These are phyloP conservation scores for Enteromius fasciolatus DNA, from an alignment of 2,797 vertebrate genomes.

Conservation along the genomic window DNA sequence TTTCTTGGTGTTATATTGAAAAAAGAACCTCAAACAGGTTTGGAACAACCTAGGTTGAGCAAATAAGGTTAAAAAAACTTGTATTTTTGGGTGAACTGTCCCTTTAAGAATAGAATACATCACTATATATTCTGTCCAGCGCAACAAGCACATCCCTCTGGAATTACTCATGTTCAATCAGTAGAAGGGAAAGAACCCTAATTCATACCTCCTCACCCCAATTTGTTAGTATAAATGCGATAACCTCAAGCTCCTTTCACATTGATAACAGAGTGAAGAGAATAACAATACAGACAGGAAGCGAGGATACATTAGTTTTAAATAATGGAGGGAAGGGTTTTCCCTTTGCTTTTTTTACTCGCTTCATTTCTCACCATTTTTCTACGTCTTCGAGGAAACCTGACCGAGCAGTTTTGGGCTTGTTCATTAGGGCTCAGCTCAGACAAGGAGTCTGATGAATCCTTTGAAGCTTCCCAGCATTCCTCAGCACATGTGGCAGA, in stretches of 20 bases:
- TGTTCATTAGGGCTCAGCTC: slow-evolving; percentile 29
- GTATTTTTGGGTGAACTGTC: background rate
- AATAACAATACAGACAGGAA: slow-evolving; percentile 6
- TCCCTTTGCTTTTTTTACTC: background rate
- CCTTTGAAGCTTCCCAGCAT: slow-evolving; percentile 41
- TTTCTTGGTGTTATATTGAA: background rate
- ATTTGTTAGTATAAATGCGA: slow-evolving; percentile 51
- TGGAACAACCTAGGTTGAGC: background rate
- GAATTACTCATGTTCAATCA: slow-evolving; percentile 49
- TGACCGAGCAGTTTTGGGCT: slow-evolving; percentile 26
- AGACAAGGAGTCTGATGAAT: slow-evolving; percentile 19
- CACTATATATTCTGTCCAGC: slow-evolving; percentile 49
- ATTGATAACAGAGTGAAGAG: background rate
- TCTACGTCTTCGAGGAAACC: background rate
- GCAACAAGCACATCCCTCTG: slow-evolving; percentile 55
- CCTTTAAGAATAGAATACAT: background rate
- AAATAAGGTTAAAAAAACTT: background rate
- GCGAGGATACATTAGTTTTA: background rate
- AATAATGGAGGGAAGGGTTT: background rate
- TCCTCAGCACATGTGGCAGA: slow-evolving; percentile 33
- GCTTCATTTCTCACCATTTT: background rate
- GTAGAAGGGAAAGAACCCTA: slow-evolving; percentile 49
- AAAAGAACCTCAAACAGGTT: background rate
- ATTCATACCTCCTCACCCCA: slow-evolving; percentile 64
- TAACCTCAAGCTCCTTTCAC: slow-evolving; percentile 4